A percentile compares a stretch with the other conserved stretches of the same genome.
These are phyloP conservation scores for Potamarius usumacintae DNA, from an alignment of 2,113 vertebrate genomes.

Conservation along the genomic window DNA sequence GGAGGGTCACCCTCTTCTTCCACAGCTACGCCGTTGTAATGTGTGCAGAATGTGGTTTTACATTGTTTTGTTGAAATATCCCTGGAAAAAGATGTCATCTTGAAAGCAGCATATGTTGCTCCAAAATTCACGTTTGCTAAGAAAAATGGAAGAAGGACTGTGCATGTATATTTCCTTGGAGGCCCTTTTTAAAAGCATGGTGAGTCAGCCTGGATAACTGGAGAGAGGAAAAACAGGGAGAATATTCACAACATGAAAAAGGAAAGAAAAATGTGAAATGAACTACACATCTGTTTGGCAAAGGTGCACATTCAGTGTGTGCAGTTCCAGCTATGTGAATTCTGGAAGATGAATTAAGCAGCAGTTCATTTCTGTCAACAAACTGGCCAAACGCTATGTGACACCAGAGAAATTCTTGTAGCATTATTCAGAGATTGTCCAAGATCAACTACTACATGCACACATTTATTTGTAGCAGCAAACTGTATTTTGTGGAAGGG, in stretches of 20 bases:
- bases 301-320: background rate
- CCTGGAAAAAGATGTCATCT: no score
- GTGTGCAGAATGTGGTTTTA: no score
- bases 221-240: conserved; percentile 17
- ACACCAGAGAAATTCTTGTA: background rate
- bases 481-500: background rate
- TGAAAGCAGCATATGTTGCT: no score
- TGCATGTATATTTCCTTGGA: background rate
- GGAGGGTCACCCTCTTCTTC: no score
- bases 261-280: conserved; percentile 7
- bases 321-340: background rate
- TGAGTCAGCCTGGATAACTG: background rate
- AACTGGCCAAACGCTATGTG: background rate
- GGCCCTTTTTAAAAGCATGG: background rate
- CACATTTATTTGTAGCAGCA: background rate
- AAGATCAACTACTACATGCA: background rate
- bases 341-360: background rate
- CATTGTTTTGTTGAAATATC: no score
- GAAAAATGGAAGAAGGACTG: background rate
- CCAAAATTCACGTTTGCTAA: background rate
- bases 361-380: background rate
- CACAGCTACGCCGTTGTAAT: no score
- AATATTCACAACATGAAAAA: background rate
- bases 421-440: background rate
- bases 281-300: conserved; percentile 4